A percentile compares a stretch with the other conserved stretches of the same genome.
Evolutionary conservation across 2,797 vertebrate genomes (phyloP).

Genomic region (Neoniphon sammara): DNA sequence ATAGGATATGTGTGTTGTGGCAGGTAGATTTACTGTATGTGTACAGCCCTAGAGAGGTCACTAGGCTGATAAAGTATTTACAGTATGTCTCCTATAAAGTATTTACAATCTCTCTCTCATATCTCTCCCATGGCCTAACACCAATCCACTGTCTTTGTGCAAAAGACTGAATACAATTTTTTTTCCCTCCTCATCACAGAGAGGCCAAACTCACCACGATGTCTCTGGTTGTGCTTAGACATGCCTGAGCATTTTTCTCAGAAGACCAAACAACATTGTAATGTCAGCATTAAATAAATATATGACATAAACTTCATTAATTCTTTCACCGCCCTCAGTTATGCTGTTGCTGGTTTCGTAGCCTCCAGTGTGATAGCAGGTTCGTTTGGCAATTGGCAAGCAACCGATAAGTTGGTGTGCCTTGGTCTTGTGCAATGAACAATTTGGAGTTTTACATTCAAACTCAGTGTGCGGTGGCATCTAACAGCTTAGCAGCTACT

Average conservation of each 20-base stretch:
- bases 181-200: background rate
- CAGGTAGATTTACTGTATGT: background rate
- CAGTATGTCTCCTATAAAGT: too few relatives aligned
- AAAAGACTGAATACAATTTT: too few relatives aligned
- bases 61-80: too few relatives aligned
- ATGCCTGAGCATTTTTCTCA: conserved; percentile 24
- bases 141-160: too few relatives aligned
- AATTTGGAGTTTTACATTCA: conserved; percentile 12
- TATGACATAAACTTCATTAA: too few relatives aligned
- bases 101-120: too few relatives aligned
- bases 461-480: conserved; percentile 20
- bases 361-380: conserved; percentile 5
- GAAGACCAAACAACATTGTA: conserved; percentile 15
- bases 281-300: background rate
- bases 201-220: conserved; percentile 15
- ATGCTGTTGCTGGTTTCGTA: background rate
- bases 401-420: conserved; percentile 4
- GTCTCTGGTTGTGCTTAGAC: conserved; percentile 31
- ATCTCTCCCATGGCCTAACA: too few relatives aligned
- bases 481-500: conserved; percentile 9
- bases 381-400: conserved; percentile 24
- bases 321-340: too few relatives aligned
- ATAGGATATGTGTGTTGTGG: conserved; percentile 29
- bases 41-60: background rate
- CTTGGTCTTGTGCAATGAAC: conserved; percentile 14